Base-by-base conservation (phyloP, 2,888 invertebrate genomes). In the Sphaeridia pumilis region DNA sequence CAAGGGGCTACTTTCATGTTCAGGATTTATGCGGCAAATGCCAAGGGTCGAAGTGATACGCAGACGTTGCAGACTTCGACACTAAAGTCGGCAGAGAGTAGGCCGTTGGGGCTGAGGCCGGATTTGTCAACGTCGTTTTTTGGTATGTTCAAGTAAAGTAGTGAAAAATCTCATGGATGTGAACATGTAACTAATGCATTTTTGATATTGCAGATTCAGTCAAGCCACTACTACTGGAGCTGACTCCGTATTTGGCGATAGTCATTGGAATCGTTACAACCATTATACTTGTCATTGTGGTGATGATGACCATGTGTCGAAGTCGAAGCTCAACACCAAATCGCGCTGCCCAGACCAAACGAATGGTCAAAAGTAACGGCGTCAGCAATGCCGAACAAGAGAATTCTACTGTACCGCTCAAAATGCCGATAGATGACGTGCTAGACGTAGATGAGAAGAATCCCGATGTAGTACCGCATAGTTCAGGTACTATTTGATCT, bases 101-200 rank as follows among this genome's bases (percentile, higher is more conserved):
- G 81, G 69, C 79, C 81, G 67, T 81, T 80, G 69, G 82, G 82
- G n/a, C n/a, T n/a, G n/a, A n/a, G n/a, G n/a, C n/a, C n/a, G n/a
- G n/a, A n/a, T n/a, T n/a, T n/a, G n/a, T n/a, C 5, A 5, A 38
- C 12, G 12, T 38, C 38, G 12, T 38, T 38, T 38, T 12, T 38
- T 5, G 38, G 38, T 38, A 38, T 17, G 38, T 38, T 38, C 14
- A 31, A 10, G 31, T 31, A 31, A 31, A 31, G 7, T 31, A 31
- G 7, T 14, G 14, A 14, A 14, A 31, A 31, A 14, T n/a, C n/a
- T n/a, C n/a, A 31, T 31, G 31, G 31, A 7, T 10, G 31, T 7
- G 14, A 10, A 10, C 31, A 31, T 31, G 7, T 10, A 10, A 7
- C 14, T 10, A 31, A 10, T 31, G 14, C 14, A 31, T 31, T 31